Evolutionary conservation across 2,113 vertebrate species (phyloP).

Genomic region (Romanogobio albipinnatus): DNA sequence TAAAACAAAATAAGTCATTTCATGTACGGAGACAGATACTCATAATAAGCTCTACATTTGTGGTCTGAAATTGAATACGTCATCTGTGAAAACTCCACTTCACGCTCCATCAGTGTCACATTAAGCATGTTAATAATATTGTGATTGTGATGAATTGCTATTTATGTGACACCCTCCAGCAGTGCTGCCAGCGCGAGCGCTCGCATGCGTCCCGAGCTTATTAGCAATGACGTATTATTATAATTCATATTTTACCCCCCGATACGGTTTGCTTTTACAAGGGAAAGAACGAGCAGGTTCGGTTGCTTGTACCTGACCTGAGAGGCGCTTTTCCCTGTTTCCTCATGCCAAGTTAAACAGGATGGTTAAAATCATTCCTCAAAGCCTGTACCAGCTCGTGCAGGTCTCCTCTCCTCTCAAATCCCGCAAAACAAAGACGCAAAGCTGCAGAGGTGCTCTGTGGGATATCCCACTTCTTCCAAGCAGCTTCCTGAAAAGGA

Average conservation of each 20-base stretch:
- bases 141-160: conserved; percentile 51
- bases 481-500: conserved; percentile 57
- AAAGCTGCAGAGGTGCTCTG: conserved; percentile 66
- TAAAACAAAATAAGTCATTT: conserved; percentile 42
- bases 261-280: conserved; percentile 51
- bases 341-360: conserved; percentile 71
- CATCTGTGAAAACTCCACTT: conserved; percentile 52
- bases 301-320: conserved; percentile 60
- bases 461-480: conserved; percentile 61
- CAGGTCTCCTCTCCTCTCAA: conserved; percentile 48
- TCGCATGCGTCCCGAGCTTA: conserved; percentile 57
- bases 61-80: conserved; percentile 59
- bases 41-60: conserved; percentile 50
- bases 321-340: conserved; percentile 46
- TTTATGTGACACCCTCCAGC: conserved; percentile 61
- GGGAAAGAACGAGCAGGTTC: conserved; percentile 57
- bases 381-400: conserved; percentile 49
- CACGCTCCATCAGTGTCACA: conserved; percentile 59
- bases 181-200: conserved; percentile 47
- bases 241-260: conserved; percentile 54
- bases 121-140: conserved; percentile 61
- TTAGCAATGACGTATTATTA: conserved; percentile 60
- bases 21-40: conserved; percentile 54
- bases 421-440: conserved; percentile 21
- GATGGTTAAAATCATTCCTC: conserved; percentile 66